Evolutionary conservation across 1,140 invertebrate genomes (phyloP).

Genomic region (Pachypsylla venusta): DNA sequence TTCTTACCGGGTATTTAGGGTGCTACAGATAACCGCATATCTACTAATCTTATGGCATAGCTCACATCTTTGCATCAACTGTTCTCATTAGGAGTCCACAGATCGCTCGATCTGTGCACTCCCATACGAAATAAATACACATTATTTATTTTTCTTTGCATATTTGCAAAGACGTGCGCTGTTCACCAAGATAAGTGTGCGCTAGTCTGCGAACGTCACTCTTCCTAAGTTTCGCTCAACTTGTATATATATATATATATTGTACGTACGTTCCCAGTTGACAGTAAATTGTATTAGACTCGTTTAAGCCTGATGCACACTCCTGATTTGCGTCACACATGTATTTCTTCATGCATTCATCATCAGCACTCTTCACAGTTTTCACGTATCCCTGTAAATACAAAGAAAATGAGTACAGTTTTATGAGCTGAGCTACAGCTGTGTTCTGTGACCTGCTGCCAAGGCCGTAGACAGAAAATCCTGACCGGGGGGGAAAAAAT

Average conservation of each 20-base stretch:
- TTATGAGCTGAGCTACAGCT: too few species aligned
- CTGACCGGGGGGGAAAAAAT: too few species aligned
- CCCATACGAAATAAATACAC: not conserved
- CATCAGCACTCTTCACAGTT: conserved; percentile 63
- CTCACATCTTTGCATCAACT: too few species aligned
- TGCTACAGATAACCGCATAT: too few species aligned
- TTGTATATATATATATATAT: not conserved
- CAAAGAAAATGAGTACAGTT: too few species aligned
- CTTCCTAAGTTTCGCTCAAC: not conserved
- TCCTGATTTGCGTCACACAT: conserved; percentile 78
- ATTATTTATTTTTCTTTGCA: not conserved
- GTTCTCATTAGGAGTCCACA: too few species aligned
- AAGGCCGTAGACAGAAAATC: too few species aligned
- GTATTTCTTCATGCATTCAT: conserved; percentile 61
- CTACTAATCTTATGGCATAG: too few species aligned
- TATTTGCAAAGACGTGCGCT: not conserved
- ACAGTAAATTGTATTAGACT: conserved; percentile 71
- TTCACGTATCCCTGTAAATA: conserved; percentile 54
- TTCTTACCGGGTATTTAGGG: too few species aligned
- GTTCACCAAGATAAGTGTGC: not conserved
- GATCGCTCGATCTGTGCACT: not conserved
- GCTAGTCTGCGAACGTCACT: not conserved
- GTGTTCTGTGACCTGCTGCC: too few species aligned
- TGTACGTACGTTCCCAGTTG: conserved; percentile 78
- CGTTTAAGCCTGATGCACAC: conserved; percentile 61